Evolutionary conservation across 2,797 vertebrate species (phyloP), one percentile per base, ranked within the genome.

Genomic region (Esox lucius): DNA sequence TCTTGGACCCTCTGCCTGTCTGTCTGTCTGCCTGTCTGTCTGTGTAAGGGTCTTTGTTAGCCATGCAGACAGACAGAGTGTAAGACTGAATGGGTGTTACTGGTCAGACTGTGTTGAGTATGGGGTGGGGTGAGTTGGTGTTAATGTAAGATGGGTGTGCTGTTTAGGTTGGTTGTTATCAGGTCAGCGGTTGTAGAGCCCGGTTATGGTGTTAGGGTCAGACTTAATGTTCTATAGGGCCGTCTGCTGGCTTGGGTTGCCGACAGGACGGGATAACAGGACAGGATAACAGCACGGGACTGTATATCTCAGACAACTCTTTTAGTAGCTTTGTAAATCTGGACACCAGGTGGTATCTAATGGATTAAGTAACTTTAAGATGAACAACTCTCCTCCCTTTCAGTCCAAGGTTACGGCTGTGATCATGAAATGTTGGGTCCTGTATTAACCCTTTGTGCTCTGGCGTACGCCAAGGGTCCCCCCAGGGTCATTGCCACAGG

Each of bases 71-170:
- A 7, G 68, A 0, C 11, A 51, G 9, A 19, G 26, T 51, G 48
- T 12, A 19, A 16, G 46, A 48, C 39, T 16, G 46, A 17, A 26
- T 28, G 68, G 1, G 6, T 28, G 26, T 49, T 24, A 61, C 35
- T 22, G 70, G 35, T 65, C 56, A 62, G 70, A 35, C 56, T 72
- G 53, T 61, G 70, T 59, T 72, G 70, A 72, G 39, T 62, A 39
- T 33, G 49, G 11, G 56, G 19, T 15, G 17, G n/a, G 53, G 33
- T 72, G n/a, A 5, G 53, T 71, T 71, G 17, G 5, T 53, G 70
- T 69, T 46, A 69, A 46, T 69, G 42, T 69, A 49, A 56, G 69
- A 17, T 28, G 51, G 69, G 15, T 19, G 26, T 56, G 22, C 9
- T 53, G 28, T 71, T 71, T 4, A 17, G 31, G 70, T 69, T 46